Evolutionary conservation across 35 echinoderm and acorn worm species (phyloP).

Genomic region (Apostichopus californicus): DNA sequence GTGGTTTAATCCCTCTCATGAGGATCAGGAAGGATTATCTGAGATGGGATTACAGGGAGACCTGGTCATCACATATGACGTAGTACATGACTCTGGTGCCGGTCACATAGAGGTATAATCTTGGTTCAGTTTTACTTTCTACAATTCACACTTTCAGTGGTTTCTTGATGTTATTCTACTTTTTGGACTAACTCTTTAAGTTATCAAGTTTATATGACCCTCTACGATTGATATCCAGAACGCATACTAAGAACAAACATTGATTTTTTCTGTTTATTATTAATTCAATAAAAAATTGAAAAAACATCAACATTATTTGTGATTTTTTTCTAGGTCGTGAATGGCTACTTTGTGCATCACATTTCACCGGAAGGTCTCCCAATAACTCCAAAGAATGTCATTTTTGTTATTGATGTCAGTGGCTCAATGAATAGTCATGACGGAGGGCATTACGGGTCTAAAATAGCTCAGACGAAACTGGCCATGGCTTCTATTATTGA

Average conservation of each 20-base stretch:
- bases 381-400: slow-evolving; percentile 63
- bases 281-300: too few relatives aligned
- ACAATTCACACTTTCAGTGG: too few relatives aligned
- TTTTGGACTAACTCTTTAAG: too few relatives aligned
- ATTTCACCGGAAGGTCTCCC: slow-evolving; percentile 80
- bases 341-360: slow-evolving; percentile 83
- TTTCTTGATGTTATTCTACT: too few relatives aligned
- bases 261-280: too few relatives aligned
- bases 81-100: slow-evolving; percentile 74
- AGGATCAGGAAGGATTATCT: slow-evolving; percentile 33
- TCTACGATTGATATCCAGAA: too few relatives aligned
- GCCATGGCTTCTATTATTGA: slow-evolving; percentile 65
- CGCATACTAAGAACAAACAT: too few relatives aligned
- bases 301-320: background rate
- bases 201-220: too few relatives aligned
- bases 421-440: slow-evolving; percentile 71
- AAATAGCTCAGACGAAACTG: slow-evolving; percentile 35
- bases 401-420: slow-evolving; percentile 81
- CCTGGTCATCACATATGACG: slow-evolving; percentile 81
- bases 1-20: background rate
- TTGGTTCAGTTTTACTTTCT: too few relatives aligned
- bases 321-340: slow-evolving; percentile 56
- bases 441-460: background rate
- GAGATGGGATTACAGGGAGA: slow-evolving; percentile 66
- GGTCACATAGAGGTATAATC: slow-evolving; percentile 77